Evolutionary conservation across 2,113 vertebrate genomes (phyloP).

Genomic region (Brachirus orientalis): DNA sequence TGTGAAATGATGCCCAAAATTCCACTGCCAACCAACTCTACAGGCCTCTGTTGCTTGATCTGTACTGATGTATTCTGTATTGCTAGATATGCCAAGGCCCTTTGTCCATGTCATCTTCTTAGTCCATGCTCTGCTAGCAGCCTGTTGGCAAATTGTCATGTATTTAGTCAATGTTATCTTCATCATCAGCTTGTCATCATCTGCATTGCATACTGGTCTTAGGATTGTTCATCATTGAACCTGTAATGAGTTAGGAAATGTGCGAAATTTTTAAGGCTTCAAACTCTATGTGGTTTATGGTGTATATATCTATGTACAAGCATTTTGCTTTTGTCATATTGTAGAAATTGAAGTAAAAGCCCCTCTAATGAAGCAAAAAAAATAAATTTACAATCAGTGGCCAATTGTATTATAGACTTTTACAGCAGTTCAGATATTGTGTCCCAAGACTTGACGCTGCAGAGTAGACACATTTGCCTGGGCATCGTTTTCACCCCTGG

Average conservation of each 20-base stretch:
- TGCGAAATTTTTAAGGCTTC: too few species aligned
- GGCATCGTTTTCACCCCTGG: neutral
- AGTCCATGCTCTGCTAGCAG: slow-evolving; percentile 28
- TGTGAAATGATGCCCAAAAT: slow-evolving; percentile 68
- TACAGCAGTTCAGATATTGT: neutral
- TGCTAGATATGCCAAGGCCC: slow-evolving; percentile 40
- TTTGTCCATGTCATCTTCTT: slow-evolving; percentile 31
- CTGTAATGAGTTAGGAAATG: too few species aligned
- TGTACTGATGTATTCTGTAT: slow-evolving; percentile 25
- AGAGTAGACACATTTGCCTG: neutral
- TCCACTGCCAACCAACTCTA: slow-evolving; percentile 41
- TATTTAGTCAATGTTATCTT: slow-evolving; percentile 56
- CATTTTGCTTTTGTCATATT: neutral
- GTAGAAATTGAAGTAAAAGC: neutral
- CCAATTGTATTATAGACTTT: neutral
- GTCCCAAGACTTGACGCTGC: neutral
- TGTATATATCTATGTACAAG: neutral
- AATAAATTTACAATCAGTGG: neutral
- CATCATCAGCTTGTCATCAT: slow-evolving; percentile 33
- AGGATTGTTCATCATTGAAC: neutral
- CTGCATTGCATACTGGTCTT: neutral
- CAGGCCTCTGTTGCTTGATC: slow-evolving; percentile 34
- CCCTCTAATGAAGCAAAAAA: neutral
- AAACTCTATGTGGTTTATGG: too few species aligned
- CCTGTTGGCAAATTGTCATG: slow-evolving; percentile 34